These are phyloP conservation scores for Argyra leucocephala DNA, from an alignment of 2,888 invertebrate genomes.

Conservation along the genomic window DNA sequence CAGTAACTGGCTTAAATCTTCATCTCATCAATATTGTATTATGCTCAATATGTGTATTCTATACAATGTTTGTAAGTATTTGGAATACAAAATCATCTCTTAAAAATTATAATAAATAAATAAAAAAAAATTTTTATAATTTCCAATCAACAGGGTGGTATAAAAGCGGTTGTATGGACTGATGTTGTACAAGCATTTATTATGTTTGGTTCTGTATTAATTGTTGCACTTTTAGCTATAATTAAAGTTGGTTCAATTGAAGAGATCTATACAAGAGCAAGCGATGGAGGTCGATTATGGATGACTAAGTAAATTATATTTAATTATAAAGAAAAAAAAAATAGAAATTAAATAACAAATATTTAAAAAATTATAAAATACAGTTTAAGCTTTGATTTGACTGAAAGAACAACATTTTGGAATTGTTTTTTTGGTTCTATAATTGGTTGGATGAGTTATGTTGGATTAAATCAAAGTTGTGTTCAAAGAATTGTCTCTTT, in stretches of 20 bases:
- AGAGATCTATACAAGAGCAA: constrained; percentile 37
- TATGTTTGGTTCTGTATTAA: constrained; percentile 39
- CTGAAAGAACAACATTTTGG: constrained; percentile 53
- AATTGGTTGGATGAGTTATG: constrained; percentile 50
- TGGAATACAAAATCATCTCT: neutral
- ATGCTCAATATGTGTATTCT: constrained; percentile 46
- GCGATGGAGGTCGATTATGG: constrained; percentile 33
- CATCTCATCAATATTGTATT: constrained; percentile 45
- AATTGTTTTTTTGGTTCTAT: constrained; percentile 50
- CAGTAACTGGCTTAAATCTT: constrained; percentile 46
- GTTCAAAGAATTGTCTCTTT: constrained; percentile 55
- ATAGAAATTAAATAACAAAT: too few species aligned
- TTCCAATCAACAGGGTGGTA: constrained; percentile 39
- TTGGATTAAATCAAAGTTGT: constrained; percentile 56
- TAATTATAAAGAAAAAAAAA: neutral
- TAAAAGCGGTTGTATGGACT: constrained; percentile 49
- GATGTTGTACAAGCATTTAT: constrained; percentile 45
- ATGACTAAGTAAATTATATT: neutral
- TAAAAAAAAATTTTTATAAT: neutral
- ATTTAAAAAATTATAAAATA: neutral
- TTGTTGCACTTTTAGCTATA: constrained; percentile 41
- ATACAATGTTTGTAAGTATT: constrained; percentile 45
- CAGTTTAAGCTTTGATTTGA: constrained; percentile 46
- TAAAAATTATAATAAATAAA: too few species aligned
- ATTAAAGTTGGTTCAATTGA: constrained; percentile 40